Percentiles rank a stretch among this genome's conserved stretches.
Evolutionary conservation across 1,140 invertebrate genomes (phyloP).

Genomic region (Drosophila hydei): DNA sequence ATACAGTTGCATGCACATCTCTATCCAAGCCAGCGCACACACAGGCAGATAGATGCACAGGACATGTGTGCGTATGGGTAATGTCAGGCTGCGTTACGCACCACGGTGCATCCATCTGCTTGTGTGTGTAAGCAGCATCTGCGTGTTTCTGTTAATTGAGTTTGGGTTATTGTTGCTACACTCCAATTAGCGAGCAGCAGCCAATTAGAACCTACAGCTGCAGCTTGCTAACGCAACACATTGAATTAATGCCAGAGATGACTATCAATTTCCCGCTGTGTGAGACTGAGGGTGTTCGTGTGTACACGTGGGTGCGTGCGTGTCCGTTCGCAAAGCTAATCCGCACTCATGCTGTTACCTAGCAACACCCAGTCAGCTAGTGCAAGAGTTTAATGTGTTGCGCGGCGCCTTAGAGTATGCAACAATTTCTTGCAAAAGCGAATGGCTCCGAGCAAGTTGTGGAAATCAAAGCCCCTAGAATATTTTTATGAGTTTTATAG

Average conservation of each 20-base stretch:
- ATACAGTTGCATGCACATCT: neutral
- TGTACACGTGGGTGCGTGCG: neutral
- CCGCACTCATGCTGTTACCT: neutral
- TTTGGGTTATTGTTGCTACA: slow-evolving; percentile 10
- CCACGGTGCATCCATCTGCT: slow-evolving; percentile 13
- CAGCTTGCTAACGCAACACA: neutral
- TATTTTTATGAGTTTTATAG: too few species aligned
- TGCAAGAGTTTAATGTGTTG: neutral
- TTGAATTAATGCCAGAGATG: slow-evolving; percentile 1
- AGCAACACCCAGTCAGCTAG: too few species aligned
- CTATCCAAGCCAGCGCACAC: neutral
- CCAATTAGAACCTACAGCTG: slow-evolving; percentile 5
- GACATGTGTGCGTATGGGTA: neutral
- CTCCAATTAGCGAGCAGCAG: slow-evolving; percentile 17
- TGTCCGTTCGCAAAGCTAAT: neutral
- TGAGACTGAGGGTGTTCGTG: too few species aligned
- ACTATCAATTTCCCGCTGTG: neutral
- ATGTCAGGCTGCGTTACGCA: slow-evolving; percentile 51
- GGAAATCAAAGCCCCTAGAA: slow-evolving; percentile 15
- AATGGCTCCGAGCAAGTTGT: slow-evolving; percentile 13
- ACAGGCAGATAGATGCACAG: neutral
- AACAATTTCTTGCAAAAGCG: neutral
- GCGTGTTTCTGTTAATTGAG: slow-evolving; percentile 14
- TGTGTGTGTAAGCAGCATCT: neutral
- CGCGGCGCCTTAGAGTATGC: neutral